Evolutionary conservation across 2,113 vertebrate species (phyloP), one percentile per base, ranked within the genome.

Genomic region (Aldabrachelys gigantea): DNA sequence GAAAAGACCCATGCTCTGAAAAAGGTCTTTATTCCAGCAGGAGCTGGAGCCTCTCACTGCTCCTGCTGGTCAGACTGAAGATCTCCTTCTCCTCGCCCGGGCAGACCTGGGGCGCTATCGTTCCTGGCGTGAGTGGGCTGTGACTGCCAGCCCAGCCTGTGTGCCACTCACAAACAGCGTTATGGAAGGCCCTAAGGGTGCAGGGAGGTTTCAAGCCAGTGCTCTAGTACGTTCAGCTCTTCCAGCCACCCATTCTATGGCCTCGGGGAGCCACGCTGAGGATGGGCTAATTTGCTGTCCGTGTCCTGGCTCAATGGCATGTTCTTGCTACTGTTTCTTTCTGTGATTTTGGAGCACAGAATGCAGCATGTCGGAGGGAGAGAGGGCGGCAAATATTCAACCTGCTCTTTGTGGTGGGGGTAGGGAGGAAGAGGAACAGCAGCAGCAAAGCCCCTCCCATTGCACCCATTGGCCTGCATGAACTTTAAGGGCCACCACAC

Each of bases 1-100:
- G 98, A 98, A 98, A 98, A 98, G 97, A 98, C 98, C 97, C 96
- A 96, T n/a, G 90, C 96, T 97, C 96, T 98, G 96, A 98, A 98
- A 98, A 97, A 97, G 25, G 85, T 96, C 98, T 98, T 98, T 98
- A 98, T 98, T 98, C 96, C 92, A 89, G 62, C 13, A 86, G 82
- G 89, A 95, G 89, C 95, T 17, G 41, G 1, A 56, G 57, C 38
- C 21, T 62, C 89, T 94, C 88, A 91, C 91, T 96, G 84, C 27
- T 82, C 24, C 82, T 53, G 78, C 90, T 80, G 89, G 95, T 93
- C 97, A 93, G 94, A 87, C 96, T 49, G 59, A 89, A 88, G 76
- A 56, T 54, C 95, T 97, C 83, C 89, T 92, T 94, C 82, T 91
- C 89, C 78, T 25, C 5, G 88, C 85, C 2, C 2, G 89, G 91